Base-by-base conservation (phyloP, 2,888 invertebrate genomes). In the Dicycla oo region DNA sequence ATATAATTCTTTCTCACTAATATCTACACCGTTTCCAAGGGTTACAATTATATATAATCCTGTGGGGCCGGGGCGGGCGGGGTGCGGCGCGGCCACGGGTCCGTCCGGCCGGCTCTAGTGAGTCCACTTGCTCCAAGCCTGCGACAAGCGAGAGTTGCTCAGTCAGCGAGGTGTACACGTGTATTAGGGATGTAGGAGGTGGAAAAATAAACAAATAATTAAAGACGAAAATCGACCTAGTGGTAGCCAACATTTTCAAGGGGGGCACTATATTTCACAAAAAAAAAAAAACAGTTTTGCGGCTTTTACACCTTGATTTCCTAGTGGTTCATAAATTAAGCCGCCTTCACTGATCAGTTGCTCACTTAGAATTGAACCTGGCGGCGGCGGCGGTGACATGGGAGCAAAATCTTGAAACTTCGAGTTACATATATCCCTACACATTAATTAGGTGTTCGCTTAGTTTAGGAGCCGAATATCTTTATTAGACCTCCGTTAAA, bases 1-100 rank as follows among this genome's bases (percentile, higher is more conserved):
- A 94, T 94, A 95, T 95, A 95, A 94, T 94, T 94, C 93, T 95
- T 94, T 95, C 94, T 95, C 94, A 94, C 95, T 96, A 95, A 94
- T 95, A 96, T 96, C 95, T 96, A 96, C 95, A 96, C 95, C 95
- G 94, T 92, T 92, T 93, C 93, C 94, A 91, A 91, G 93, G 94
- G 93, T 94, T 94, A 93, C 93, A 93, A 91, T 93, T 92, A 92
- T 93, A 92, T 92, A 93, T 92, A 92, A 91, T 91, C 92, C 93
- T 90, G 90, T 91, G 89, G 88, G 91, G 89, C 88, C 87, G 88
- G 85, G 83, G 80, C 83, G 82, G 83, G 78, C 84, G 86, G 82
- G 85, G 82, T 81, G 81, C 75, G 72, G 73, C 82, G 86, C 83
- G 83, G 87, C 84, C 82, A 82, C 80, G 79, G 82, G 72, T 69